A percentile compares a stretch with the other conserved stretches of the same genome.
Conservation (phyloP, 2,113 vertebrate genomes). For the Damaliscus lunatus region DNA sequence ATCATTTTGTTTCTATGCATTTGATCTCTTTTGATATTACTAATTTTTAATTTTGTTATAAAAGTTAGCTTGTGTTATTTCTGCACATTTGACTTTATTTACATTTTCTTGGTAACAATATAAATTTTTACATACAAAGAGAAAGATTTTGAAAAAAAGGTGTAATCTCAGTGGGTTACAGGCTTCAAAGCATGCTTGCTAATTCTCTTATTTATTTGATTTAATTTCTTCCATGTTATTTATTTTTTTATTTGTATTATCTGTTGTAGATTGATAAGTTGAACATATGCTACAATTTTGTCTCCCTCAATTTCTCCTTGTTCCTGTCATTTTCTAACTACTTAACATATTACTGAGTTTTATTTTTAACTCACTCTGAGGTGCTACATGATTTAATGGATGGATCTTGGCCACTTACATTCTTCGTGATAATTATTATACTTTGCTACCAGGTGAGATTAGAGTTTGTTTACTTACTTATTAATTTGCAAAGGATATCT, state of each 20-base stretch:
- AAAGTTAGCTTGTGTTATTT: neutral
- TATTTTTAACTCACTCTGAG: neutral
- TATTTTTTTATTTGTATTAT: neutral
- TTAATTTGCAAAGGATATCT: neutral
- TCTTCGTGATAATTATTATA: neutral
- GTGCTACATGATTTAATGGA: neutral
- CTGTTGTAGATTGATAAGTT: neutral
- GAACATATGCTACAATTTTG: neutral
- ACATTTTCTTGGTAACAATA: neutral
- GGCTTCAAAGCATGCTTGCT: neutral
- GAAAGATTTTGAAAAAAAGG: neutral
- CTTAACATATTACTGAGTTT: neutral
- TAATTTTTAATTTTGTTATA: neutral
- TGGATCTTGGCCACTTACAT: neutral
- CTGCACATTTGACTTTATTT: neutral
- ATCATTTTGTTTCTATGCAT: neutral
- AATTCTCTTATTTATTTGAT: neutral
- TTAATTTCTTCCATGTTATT: neutral
- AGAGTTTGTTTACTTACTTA: neutral
- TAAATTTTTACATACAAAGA: neutral
- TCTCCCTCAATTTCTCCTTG: neutral
- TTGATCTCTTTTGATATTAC: neutral
- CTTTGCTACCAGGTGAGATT: neutral
- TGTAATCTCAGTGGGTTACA: neutral
- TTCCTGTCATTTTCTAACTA: neutral